Evolutionary conservation across 2,113 vertebrate species (phyloP), one percentile per base, ranked within the genome.

Genomic region (Myotis lucifugus): DNA sequence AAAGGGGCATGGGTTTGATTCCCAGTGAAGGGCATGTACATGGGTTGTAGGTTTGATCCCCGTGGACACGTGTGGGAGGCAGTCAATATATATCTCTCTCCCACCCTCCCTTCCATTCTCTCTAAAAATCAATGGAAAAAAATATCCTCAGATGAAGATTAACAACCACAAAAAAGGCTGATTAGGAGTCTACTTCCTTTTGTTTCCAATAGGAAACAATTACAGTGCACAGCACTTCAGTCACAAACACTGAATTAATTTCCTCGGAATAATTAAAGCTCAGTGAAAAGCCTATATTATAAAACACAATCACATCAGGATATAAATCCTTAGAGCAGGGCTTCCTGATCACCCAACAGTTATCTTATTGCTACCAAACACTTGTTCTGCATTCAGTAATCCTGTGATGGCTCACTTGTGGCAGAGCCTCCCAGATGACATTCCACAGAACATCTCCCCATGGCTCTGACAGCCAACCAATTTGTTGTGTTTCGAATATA

Each of bases 131-230:
- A 27, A 27, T 25, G 23, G 23, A 61, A 46, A 29, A 34, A 70
- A 19, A 70, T 15, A 29, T 54, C 52, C 6, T 56, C 19, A 18
- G 7, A 21, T 56, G 54, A 56, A 19, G 54, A 56, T 56, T 56
- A 56, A 56, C 17, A 56, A 56, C 12, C 2, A 50, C 54, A 7
- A 25, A 50, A 78, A 87, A 72, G 40, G 17, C 25, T 54, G 37
- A 64, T 72, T 34, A 10, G 17, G 3, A n/a, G n/a, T 73, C 64
- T 59, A 69, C 40, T 94, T 87, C 15, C 32, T 93, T 94, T 84
- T 25, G 1, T 91, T 94, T 90, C 10, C 52, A 88, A 46, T 84
- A 69, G 61, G 40, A 79, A 90, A 90, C 90, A 66, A 52, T 37
- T 32, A 27, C 34, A 91, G 3, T 37, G 11, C 8, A 25, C 52